phyloP scores from a whole-genome alignment of 1,140 invertebrate genomes.

The Centruroides vittatus region DNA sequence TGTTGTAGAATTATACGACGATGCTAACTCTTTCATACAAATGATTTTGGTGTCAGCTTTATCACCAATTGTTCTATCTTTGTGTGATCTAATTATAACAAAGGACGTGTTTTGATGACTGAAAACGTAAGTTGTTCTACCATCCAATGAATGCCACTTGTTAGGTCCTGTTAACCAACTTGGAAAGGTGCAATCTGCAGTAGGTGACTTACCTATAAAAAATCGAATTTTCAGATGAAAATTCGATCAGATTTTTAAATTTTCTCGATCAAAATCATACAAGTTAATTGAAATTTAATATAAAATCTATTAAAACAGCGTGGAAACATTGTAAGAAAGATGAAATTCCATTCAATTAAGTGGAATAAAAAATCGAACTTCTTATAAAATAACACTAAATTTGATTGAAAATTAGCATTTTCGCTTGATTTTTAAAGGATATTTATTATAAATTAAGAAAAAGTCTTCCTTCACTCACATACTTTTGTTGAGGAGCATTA shows the following conservation, averaged over 20 bases:
- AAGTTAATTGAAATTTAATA: too few species aligned
- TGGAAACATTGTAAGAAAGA: too few species aligned
- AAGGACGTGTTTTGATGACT: constrained; percentile 16
- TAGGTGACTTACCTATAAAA: constrained; percentile 31
- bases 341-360: too few species aligned
- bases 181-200: constrained; percentile 19
- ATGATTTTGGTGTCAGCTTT: constrained; percentile 14
- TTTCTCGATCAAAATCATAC: too few species aligned
- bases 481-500: constrained; percentile 58
- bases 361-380: too few species aligned
- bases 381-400: too few species aligned
- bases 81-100: constrained; percentile 8
- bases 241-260: too few species aligned
- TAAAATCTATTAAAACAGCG: too few species aligned
- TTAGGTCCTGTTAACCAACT: constrained; percentile 15
- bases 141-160: constrained; percentile 20
- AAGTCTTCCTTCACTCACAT: constrained; percentile 13
- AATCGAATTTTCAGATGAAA: background rate
- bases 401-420: too few species aligned
- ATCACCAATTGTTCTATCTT: background rate
- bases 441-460: background rate
- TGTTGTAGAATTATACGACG: constrained; percentile 7
- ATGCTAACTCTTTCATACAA: constrained; percentile 7
- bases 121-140: constrained; percentile 15
- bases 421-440: too few species aligned